These are phyloP conservation scores for Euborellia annulipes DNA, from an alignment of 1,140 invertebrate species.

Conservation along the genomic window DNA sequence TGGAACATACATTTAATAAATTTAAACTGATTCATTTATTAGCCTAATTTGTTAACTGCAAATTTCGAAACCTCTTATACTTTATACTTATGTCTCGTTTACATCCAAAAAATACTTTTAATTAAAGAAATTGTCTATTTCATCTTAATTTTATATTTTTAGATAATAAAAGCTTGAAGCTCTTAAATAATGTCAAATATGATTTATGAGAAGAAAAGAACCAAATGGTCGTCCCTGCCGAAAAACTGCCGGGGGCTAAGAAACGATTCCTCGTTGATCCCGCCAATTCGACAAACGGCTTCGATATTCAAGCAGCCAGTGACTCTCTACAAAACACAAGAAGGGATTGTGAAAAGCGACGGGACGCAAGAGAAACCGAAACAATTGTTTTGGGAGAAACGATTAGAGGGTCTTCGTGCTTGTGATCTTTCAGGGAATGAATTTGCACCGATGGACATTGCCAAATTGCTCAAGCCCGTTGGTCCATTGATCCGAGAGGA, in stretches of 20 bases:
- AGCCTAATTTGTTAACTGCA: no score
- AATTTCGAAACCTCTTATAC: no score
- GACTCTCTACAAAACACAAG: constrained; percentile 80
- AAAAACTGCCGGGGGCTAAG: constrained; percentile 49
- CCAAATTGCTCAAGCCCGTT: constrained; percentile 72
- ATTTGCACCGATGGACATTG: constrained; percentile 67
- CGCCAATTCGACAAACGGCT: constrained; percentile 92
- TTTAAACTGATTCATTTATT: no score
- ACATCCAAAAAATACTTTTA: no score
- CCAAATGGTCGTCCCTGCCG: background rate
- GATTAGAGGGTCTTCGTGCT: constrained; percentile 78
- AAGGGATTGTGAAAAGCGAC: constrained; percentile 75
- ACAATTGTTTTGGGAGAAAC: constrained; percentile 92
- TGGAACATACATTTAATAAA: no score
- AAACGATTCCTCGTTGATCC: constrained; percentile 77
- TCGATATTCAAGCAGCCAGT: constrained; percentile 99
- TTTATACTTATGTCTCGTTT: no score
- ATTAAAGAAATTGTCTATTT: no score
- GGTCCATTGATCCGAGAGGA: constrained; percentile 84
- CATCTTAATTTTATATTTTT: no score
- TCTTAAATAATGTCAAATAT: no score
- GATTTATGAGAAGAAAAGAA: no score
- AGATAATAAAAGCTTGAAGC: no score
- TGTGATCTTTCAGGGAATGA: constrained; percentile 69
- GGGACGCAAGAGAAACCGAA: constrained; percentile 79